A percentile compares a stretch with the other conserved stretches of the same genome.
These are phyloP conservation scores for Crossocerus cetratus DNA, from an alignment of 2,888 invertebrate species.

Conservation along the genomic window DNA sequence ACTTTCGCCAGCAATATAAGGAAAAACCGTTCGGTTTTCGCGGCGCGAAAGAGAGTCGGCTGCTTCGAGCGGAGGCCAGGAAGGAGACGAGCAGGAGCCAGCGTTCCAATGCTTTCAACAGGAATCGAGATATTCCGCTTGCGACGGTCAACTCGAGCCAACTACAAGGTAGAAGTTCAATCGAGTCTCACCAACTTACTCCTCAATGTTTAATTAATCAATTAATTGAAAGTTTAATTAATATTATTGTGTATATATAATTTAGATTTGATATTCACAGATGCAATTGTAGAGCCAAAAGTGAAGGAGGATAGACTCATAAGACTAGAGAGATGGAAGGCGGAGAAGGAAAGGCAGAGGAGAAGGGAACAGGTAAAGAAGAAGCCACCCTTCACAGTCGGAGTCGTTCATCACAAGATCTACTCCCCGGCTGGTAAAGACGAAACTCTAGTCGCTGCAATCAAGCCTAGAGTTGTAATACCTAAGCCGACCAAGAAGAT, in stretches of 20 bases:
- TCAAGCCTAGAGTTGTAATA: neutral
- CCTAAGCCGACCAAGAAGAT: slow-evolving; percentile 52
- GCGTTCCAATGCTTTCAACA: slow-evolving; percentile 34
- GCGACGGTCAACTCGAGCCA: neutral
- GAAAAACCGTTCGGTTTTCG: slow-evolving; percentile 20
- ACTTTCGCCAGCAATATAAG: slow-evolving; percentile 40
- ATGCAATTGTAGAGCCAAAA: neutral
- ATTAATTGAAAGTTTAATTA: no score
- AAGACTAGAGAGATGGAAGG: slow-evolving; percentile 61
- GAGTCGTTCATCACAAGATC: slow-evolving; percentile 64
- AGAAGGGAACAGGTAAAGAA: slow-evolving; percentile 55
- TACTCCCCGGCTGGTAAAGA: slow-evolving; percentile 57
- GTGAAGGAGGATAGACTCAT: slow-evolving; percentile 26
- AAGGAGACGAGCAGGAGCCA: slow-evolving; percentile 30
- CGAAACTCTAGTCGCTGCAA: no score
- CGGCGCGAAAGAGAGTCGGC: slow-evolving; percentile 13
- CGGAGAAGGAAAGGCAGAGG: slow-evolving; percentile 54
- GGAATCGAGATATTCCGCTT: slow-evolving; percentile 29
- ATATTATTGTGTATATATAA: no score
- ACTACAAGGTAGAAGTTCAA: slow-evolving; percentile 10
- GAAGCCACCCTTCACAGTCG: slow-evolving; percentile 69
- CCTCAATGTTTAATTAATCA: no score
- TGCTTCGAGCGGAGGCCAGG: slow-evolving; percentile 31
- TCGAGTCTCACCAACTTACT: no score
- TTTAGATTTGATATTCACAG: neutral